These are phyloP conservation scores for Helicoverpa assulta DNA, from an alignment of 2,888 invertebrate species.

Conservation along the genomic window DNA sequence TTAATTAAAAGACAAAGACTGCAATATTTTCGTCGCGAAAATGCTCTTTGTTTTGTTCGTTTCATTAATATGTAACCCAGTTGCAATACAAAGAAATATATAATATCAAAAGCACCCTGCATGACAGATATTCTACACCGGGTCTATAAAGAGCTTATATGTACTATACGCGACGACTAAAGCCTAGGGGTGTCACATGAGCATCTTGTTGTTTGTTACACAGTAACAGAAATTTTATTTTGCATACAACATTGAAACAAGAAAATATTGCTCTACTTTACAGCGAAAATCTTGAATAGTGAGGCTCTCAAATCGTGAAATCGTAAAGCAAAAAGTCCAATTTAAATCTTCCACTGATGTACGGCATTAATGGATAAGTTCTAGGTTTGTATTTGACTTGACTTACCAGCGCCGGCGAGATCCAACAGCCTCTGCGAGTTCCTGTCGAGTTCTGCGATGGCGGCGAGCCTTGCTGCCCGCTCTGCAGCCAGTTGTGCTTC, in stretches of 20 bases:
- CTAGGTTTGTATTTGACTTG: too few relatives aligned
- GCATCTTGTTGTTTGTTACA: not conserved
- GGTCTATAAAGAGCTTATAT: conserved; percentile 16
- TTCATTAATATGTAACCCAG: conserved; percentile 38
- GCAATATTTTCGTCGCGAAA: not conserved
- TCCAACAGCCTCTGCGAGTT: conserved; percentile 94
- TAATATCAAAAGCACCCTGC: conserved; percentile 24
- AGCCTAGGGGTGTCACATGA: not conserved
- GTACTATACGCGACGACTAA: conserved; percentile 5
- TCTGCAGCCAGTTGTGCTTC: conserved; percentile 92
- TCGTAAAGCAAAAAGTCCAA: not conserved
- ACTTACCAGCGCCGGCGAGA: conserved; percentile 88
- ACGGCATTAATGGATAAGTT: too few relatives aligned
- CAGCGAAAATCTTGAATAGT: not conserved
- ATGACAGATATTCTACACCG: conserved; percentile 6
- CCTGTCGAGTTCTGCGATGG: conserved; percentile 93
- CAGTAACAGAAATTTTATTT: too few relatives aligned
- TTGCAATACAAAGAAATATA: conserved; percentile 16
- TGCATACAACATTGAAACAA: not conserved
- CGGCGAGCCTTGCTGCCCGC: conserved; percentile 93
- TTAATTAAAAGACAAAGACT: not conserved
- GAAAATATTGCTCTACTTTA: not conserved
- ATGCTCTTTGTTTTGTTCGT: conserved; percentile 20
- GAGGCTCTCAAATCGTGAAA: not conserved
- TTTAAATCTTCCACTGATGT: too few relatives aligned